phyloP scores from a whole-genome alignment of 2,113 vertebrate species.

The Pelvicachromis taeniatus region DNA sequence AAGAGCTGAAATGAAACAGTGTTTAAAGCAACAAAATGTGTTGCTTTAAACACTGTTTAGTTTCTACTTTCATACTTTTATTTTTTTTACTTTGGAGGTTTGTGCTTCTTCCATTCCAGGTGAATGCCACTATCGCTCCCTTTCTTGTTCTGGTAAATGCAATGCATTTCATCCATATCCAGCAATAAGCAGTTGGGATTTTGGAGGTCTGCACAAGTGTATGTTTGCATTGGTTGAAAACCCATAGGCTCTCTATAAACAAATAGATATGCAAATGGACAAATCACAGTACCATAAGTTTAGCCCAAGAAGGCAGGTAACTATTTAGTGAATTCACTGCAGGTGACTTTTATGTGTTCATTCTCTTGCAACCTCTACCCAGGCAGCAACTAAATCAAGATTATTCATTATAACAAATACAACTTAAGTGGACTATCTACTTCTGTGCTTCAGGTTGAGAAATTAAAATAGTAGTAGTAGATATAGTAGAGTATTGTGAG shows the following conservation, averaged over 20 bases:
- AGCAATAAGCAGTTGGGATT: background rate
- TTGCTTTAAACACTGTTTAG: too few relatives aligned
- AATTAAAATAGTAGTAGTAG: background rate
- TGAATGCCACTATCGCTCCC: background rate
- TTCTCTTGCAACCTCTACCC: background rate
- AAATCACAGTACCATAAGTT: background rate
- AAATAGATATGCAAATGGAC: background rate
- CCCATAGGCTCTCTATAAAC: background rate
- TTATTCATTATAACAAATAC: background rate
- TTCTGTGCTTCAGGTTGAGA: background rate
- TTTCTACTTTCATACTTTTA: background rate
- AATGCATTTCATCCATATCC: background rate
- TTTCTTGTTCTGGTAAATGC: background rate
- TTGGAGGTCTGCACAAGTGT: background rate
- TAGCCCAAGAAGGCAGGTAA: background rate
- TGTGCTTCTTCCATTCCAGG: background rate
- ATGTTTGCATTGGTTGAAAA: background rate
- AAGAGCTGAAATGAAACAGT: background rate
- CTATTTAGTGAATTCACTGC: background rate
- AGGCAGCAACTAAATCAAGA: background rate
- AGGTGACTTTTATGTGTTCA: background rate
- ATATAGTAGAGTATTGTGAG: background rate
- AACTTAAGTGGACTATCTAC: background rate
- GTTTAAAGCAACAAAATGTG: background rate
- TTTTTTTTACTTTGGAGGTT: background rate